Base-by-base conservation (phyloP, 2,797 vertebrate genomes). In the Cuculus canorus region DNA sequence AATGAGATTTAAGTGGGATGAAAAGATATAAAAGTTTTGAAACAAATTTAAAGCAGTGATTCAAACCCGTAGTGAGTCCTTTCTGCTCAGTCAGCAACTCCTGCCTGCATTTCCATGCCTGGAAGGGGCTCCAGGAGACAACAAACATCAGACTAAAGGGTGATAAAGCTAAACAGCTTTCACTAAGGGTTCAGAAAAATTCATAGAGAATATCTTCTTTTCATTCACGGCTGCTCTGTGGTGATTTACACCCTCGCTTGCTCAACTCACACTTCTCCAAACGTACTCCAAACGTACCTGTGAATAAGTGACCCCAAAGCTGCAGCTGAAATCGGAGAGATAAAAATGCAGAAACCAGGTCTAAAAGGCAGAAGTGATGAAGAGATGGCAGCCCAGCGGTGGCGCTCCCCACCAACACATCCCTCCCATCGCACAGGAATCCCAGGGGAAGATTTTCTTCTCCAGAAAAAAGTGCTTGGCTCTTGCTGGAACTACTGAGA, bases 201-300 rank as follows among this genome's bases (percentile, higher is more conserved):
- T 39, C 43, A 23, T 0, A 25, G n/a, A 27, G 5, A 77, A 23
- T 4, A 8, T 2, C 19, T 19, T 63, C 0, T 25, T 48, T 37
- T 33, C 21, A 41, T 47, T 70, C 63, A 17, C 86, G 32, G 83
- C 25, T 35, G 64, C 43, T 82, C 45, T 66, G 35, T 7, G 11
- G n/a, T 1, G 1, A 61, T 22, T 11, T 10, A 17, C 22, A 33
- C 41, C 28, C 47, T 76, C 54, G 5, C 33, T 52, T 9, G 33
- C 77, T 71, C 4, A n/a, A n/a, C n/a, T n/a, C n/a, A n/a, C n/a
- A n/a, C n/a, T n/a, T n/a, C n/a, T n/a, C n/a, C n/a, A n/a, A n/a
- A n/a, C n/a, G n/a, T n/a, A n/a, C n/a, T 39, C 82, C 39, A 25
- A 23, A 50, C 1, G 4, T 5, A 9, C 11, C 0, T 1, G 8